Evolutionary conservation across 1,140 invertebrate species (phyloP), one percentile per base, ranked within the genome.

Genomic region (honey bee (Apis mellifera)): DNA sequence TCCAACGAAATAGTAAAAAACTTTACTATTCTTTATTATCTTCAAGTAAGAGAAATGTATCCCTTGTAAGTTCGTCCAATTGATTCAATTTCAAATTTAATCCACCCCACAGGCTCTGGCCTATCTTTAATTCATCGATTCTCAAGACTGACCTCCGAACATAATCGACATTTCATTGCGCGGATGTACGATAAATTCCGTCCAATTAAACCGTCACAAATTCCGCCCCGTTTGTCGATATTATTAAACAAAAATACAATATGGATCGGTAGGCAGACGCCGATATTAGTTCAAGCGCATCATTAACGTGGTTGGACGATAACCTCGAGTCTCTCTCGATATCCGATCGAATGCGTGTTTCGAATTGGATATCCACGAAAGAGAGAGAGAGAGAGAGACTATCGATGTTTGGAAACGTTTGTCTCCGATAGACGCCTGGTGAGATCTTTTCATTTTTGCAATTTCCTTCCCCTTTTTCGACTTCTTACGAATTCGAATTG

Each of bases 221-320:
- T 32, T 32, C 9, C 26, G 9, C 9, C 4, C 15, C 1, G 9
- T 1, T 15, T 32, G 11, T n/a, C 21, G 57, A 12, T 64, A 32
- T 9, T 32, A 32, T 19, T 11, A n/a, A n/a, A 23, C 4, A 15
- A 48, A 54, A n/a, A 42, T 32, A 32, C 32, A 32, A 32, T 42
- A 5, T 42, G 32, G 32, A 42, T 42, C 57, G 26, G 32, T 32
- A 8, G 15, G 15, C 19, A 23, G 48, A 78, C 60, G 23, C 17
- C 42, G 32, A 48, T 59, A 82, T 59, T 64, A 68, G 48, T 54
- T 21, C 48, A 60, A 64, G 42, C 57, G 23, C 59, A 73, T 54
- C 52, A 80, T 80, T 80, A 78, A 79, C 68, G 57, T 42, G 57
- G 50, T 62, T 8, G 68, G 26, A 71, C 52, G 62, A 72, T 71